Evolutionary conservation across 2,888 invertebrate genomes (phyloP).

Genomic region (Melinaea marsaeus): DNA sequence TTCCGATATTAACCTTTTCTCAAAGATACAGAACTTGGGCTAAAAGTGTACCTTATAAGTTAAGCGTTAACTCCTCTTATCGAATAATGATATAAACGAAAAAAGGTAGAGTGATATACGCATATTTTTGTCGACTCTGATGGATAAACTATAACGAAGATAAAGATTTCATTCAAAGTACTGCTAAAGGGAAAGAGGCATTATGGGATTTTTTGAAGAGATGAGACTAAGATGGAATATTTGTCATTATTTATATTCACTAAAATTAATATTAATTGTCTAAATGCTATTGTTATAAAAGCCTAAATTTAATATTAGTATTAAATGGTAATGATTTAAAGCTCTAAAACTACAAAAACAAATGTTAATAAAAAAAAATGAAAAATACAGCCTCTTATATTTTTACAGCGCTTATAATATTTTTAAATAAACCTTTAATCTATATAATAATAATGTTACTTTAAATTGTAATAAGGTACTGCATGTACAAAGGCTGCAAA

Average conservation of each 20-base stretch:
- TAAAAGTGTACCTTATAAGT: slow-evolving; percentile 38
- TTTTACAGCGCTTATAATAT: too few relatives aligned
- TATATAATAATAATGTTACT: too few relatives aligned
- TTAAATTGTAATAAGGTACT: too few relatives aligned
- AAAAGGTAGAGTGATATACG: slow-evolving; percentile 51
- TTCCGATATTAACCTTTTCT: slow-evolving; percentile 59
- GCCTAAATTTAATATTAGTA: too few relatives aligned
- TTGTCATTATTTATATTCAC: neutral
- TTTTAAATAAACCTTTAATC: too few relatives aligned
- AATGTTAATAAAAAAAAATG: too few relatives aligned
- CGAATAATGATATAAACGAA: slow-evolving; percentile 18
- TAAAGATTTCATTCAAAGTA: slow-evolving; percentile 59
- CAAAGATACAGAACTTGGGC: slow-evolving; percentile 38
- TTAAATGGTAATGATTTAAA: too few relatives aligned
- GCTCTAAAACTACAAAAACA: too few relatives aligned
- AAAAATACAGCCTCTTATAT: too few relatives aligned
- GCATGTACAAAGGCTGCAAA: too few relatives aligned
- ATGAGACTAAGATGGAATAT: neutral
- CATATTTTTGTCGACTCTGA: slow-evolving; percentile 62
- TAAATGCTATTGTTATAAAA: too few relatives aligned
- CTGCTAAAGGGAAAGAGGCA: slow-evolving; percentile 46
- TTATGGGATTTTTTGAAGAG: slow-evolving; percentile 4
- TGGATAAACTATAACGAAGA: slow-evolving; percentile 53
- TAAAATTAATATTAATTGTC: too few relatives aligned
- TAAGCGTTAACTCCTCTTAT: slow-evolving; percentile 34